Evolutionary conservation across 2,797 vertebrate species (phyloP), one percentile per base, ranked within the genome.

Genomic region (Melanotaenia boesemani): DNA sequence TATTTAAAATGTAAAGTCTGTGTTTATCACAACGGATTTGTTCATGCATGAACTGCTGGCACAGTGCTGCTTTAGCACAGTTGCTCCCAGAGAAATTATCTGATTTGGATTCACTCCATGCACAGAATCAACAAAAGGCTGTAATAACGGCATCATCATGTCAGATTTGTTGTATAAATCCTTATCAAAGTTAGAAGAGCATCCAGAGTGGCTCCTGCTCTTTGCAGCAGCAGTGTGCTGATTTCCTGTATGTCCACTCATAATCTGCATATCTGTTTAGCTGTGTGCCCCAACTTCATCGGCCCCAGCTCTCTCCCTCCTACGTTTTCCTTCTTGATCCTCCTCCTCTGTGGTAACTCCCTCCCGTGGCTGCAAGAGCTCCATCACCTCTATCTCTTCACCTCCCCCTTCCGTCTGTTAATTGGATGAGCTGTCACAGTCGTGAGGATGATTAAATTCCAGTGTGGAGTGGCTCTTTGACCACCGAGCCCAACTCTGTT

Each of bases 401-500:
- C 85, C 78, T 67, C 89, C 81, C 73, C 66, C 77, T 79, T 80
- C 72, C 65, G 20, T 80, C 84, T 84, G 77, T 74, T 86, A 92
- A 93, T 89, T 89, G 79, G 81, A 90, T 86, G 77, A 91, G 86
- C 78, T 80, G 84, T 84, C 82, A 73, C 74, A 66, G 84, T 86
- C 74, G 69, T 67, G 79, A 72, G 73, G 75, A 84, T 84, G 80
- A 92, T 88, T 90, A 70, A 74, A 88, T 86, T 82, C 74, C 72
- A 75, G 67, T 61, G 67, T 61, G 16, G 79, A 76, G 58, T 67
- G 67, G 34, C 63, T 80, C 22, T 72, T 76, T 63, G 82, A 71
- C 70, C 63, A 67, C 9, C 3, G 52, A 76, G 60, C 60, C 13
- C 63, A 54, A 9, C 18, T 32, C 28, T 32, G 55, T 48, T n/a